Base-by-base conservation (phyloP, 2,113 vertebrate species). In the Ictidomys tridecemlineatus region DNA sequence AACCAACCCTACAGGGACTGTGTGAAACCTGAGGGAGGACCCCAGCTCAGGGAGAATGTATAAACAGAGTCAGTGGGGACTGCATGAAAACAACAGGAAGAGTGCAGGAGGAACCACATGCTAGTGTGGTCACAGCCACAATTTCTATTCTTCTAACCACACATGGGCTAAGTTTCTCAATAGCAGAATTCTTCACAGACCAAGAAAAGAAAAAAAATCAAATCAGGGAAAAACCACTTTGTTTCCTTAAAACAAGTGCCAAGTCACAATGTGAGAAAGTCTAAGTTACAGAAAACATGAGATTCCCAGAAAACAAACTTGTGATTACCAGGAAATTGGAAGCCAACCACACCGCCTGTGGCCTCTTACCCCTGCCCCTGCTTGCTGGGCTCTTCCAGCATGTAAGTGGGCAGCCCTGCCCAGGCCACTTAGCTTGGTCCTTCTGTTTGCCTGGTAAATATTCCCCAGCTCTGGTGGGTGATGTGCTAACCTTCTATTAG, bases 291-390 rank as follows among this genome's bases (percentile, higher is more conserved):
- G 74, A 97, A 97, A 97, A 89, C 83, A 93, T 61, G 83, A 94
- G 89, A 78, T 82, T 96, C 58, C 90, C 79, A 93, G 95, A 97
- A 97, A 98, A 89, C 85, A 85, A 93, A 95, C 84, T 78, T 93
- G 48, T 92, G 78, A 97, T 96, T 85, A 90, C 82, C 30, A 76
- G 83, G 65, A 92, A 45, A 73, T 0, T 79, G 37, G 58, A 96
- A 98, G 82, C 56, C 74, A 56, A 92, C 18, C 63, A 11, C 74
- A 45, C 5, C 5, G 28, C 7, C 58, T 5, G 22, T 8, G 13
- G 14, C 30, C 53, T n/a, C 26, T 42, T 14, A 24, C n/a, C 22
- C 30, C 8, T 7, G 56, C 8, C 4, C 30, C 34, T 11, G 18
- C 24, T 74, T 53, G 56, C 13, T 1, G 4, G 0, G 10, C 84